phyloP scores from a whole-genome alignment of 2,113 vertebrate species.

The Lagenorhynchus albirostris region DNA sequence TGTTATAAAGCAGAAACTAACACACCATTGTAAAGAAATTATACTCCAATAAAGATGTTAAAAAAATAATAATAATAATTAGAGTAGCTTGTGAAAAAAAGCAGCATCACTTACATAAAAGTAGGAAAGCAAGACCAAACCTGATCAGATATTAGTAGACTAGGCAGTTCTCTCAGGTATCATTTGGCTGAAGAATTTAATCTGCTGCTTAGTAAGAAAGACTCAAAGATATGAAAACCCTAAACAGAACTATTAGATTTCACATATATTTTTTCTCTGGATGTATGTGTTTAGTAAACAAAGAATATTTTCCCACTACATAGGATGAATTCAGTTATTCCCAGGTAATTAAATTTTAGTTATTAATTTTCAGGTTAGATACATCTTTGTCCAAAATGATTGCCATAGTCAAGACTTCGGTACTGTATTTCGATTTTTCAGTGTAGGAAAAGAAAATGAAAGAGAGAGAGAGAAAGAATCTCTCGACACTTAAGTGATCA shows the following conservation, averaged over 20 bases:
- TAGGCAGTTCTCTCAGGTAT: not conserved
- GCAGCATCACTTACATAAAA: not conserved
- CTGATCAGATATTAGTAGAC: not conserved
- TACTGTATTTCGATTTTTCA: not conserved
- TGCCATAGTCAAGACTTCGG: not conserved
- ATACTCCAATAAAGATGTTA: too few species aligned
- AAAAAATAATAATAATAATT: not conserved
- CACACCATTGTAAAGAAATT: too few species aligned
- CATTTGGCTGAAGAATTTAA: not conserved
- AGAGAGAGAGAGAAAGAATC: not conserved
- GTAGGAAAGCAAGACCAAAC: not conserved
- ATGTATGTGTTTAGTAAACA: not conserved
- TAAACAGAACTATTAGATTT: not conserved
- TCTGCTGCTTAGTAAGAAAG: not conserved
- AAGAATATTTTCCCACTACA: not conserved
- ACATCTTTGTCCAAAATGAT: not conserved
- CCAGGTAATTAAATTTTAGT: not conserved
- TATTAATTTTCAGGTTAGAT: not conserved
- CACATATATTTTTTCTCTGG: not conserved
- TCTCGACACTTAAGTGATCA: not conserved
- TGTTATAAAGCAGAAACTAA: too few species aligned
- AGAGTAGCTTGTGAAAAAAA: not conserved
- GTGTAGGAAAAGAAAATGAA: not conserved
- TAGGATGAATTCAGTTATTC: not conserved
- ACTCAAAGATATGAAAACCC: not conserved